Evolutionary conservation across 2,113 vertebrate genomes (phyloP).

Genomic region (Leuciscus idus): DNA sequence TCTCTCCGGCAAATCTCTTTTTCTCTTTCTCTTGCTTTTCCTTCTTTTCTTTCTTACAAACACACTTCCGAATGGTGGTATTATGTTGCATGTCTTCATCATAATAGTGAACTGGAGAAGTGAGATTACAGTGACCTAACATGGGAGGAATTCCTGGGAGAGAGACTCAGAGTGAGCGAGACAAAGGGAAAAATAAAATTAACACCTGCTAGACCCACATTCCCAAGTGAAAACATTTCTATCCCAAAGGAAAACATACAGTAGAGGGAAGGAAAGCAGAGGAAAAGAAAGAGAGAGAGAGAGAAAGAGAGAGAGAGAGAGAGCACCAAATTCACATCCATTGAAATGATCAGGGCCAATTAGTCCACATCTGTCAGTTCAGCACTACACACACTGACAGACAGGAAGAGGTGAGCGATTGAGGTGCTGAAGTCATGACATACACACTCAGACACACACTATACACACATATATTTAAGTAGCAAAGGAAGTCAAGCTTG

Average conservation of each 20-base stretch:
- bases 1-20: constrained; percentile 35
- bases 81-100: constrained; percentile 41
- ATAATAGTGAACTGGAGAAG: constrained; percentile 34
- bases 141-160: constrained; percentile 51
- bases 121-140: constrained; percentile 59
- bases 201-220: constrained; percentile 67
- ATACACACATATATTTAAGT: not conserved
- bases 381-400: constrained; percentile 46
- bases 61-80: constrained; percentile 31
- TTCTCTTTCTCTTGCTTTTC: constrained; percentile 21
- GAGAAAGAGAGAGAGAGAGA: not conserved
- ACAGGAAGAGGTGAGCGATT: constrained; percentile 8
- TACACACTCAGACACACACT: not conserved
- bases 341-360: constrained; percentile 25
- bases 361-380: constrained; percentile 43
- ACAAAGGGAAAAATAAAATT: constrained; percentile 65
- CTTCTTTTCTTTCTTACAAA: not conserved
- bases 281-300: not conserved
- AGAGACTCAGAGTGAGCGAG: constrained; percentile 57
- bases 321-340: not conserved
- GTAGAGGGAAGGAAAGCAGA: not conserved
- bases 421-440: constrained; percentile 10
- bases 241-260: constrained; percentile 50
- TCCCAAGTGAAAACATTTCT: constrained; percentile 57
- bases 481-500: constrained; percentile 2